Conservation (phyloP, 2,113 vertebrate species). For the Anguilla japonica region DNA sequence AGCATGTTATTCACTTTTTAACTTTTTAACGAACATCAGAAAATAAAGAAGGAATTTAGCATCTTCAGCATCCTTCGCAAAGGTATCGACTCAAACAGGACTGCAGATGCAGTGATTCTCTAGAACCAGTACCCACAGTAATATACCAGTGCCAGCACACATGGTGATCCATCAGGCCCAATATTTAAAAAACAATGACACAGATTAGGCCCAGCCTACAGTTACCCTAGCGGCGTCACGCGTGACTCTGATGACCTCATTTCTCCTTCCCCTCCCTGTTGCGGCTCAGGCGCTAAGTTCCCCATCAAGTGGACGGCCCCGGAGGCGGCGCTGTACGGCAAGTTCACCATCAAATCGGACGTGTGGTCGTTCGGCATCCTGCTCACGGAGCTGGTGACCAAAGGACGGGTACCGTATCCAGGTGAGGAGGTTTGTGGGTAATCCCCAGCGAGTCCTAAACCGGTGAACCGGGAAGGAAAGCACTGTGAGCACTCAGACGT, state of each 20-base stretch:
- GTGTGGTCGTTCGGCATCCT: conserved; percentile 98
- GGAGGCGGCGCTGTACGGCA: conserved; percentile 90
- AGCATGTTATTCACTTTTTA: too few relatives aligned
- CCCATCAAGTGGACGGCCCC: conserved; percentile 98
- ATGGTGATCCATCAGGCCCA: neutral
- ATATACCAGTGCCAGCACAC: neutral
- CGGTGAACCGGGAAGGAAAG: neutral
- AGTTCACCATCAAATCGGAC: conserved; percentile 98
- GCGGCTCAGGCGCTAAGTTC: conserved; percentile 86
- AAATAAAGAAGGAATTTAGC: too few relatives aligned
- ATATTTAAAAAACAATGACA: neutral
- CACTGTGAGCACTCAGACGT: neutral
- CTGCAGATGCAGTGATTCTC: neutral
- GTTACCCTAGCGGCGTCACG: neutral
- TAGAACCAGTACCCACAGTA: neutral
- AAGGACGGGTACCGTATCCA: conserved; percentile 97
- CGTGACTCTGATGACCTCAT: neutral
- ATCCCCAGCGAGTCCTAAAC: neutral
- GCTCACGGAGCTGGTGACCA: conserved; percentile 94
- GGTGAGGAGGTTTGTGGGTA: conserved; percentile 69
- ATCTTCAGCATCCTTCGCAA: too few relatives aligned
- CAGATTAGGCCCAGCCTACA: neutral
- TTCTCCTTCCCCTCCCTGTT: neutral
- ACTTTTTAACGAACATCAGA: too few relatives aligned
- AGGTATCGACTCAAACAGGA: too few relatives aligned